Evolutionary conservation across 92 coral and sea anemone species (phyloP), one percentile per base, ranked within the genome.

Genomic region (Epizoanthus illoricatus): DNA sequence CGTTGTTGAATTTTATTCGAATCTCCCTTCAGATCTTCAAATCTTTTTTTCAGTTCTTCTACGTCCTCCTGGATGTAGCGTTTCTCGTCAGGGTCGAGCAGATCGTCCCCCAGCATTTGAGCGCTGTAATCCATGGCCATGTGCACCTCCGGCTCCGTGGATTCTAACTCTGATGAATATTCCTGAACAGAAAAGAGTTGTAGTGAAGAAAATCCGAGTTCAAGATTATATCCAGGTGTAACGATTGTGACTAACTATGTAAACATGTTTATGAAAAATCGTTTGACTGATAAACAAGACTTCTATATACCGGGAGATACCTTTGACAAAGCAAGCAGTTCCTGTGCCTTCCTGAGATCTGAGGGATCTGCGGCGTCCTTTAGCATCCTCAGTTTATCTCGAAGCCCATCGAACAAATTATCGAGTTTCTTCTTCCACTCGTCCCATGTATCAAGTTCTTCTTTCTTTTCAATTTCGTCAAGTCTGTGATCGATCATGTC

Each of bases 391-490:
- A 78, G 82, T 17, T 78, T 15, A 43, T 43, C 69, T 59, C 82
- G 42, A 64, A 23, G 3, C 16, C 42, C 71, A 59, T 78, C 66
- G 12, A 78, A 63, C 72, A 19, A 21, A 62, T 78, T 71, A 18
- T 78, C 71, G 16, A 78, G 72, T 41, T 78, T 78, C n/a, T 16
- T 78, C 72, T 64, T 78, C 41, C 82, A 78, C 15, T 42, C 49
- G 43, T 78, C 41, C 82, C 82, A 78, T 45, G 82, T 78, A 24
- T 78, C 71, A 21, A 78, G 82, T 62, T 78, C 82, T 64, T 78
- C 71, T 21, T 21, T 63, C 71, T 64, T 78, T 12, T 78, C 82
- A 0, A 78, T 21, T 63, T 63, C 82, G 13, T 78, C 82, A 43
- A 78, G 71, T 19, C 82, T 78, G 65, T n/a, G 16, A 10, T 52